Conservation (phyloP, 2,888 invertebrate species). For the Chrysotoxum bicinctum region DNA sequence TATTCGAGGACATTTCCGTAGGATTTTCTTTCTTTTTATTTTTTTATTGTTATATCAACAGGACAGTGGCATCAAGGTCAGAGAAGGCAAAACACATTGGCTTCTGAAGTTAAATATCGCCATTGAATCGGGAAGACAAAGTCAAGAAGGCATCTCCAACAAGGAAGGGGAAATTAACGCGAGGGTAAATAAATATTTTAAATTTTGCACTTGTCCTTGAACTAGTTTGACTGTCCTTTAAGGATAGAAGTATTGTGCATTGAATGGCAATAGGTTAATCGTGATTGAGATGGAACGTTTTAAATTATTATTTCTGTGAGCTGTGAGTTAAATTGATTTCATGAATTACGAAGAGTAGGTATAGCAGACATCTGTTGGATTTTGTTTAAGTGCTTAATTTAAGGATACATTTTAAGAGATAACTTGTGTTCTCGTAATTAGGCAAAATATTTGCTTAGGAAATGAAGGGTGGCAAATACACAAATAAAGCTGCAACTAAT, state of each 20-base stretch:
- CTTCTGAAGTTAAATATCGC: conserved; percentile 49
- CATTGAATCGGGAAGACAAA: conserved; percentile 13
- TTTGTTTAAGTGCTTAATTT: conserved; percentile 51
- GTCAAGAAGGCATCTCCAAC: conserved; percentile 25
- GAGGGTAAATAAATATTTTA: conserved; percentile 13
- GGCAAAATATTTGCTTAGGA: neutral
- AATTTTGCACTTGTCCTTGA: conserved; percentile 56
- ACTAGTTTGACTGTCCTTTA: conserved; percentile 38
- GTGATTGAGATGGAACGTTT: conserved; percentile 43
- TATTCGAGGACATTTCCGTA: conserved; percentile 29
- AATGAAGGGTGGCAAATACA: neutral
- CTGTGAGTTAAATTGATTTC: conserved; percentile 20
- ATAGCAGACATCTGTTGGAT: conserved; percentile 52
- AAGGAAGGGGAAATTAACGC: conserved; percentile 35
- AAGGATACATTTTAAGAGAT: conserved; percentile 6
- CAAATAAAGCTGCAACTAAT: neutral
- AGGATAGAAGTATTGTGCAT: conserved; percentile 33
- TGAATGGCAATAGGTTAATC: conserved; percentile 38
- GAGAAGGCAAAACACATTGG: conserved; percentile 24
- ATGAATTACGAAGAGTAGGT: neutral
- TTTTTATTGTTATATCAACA: conserved; percentile 42
- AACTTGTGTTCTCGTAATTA: neutral
- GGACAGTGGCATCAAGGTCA: conserved; percentile 64
- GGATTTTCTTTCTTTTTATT: conserved; percentile 7
- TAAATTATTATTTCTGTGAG: neutral